Base-by-base conservation (phyloP, 2,797 vertebrate genomes). In the Vultur gryphus region DNA sequence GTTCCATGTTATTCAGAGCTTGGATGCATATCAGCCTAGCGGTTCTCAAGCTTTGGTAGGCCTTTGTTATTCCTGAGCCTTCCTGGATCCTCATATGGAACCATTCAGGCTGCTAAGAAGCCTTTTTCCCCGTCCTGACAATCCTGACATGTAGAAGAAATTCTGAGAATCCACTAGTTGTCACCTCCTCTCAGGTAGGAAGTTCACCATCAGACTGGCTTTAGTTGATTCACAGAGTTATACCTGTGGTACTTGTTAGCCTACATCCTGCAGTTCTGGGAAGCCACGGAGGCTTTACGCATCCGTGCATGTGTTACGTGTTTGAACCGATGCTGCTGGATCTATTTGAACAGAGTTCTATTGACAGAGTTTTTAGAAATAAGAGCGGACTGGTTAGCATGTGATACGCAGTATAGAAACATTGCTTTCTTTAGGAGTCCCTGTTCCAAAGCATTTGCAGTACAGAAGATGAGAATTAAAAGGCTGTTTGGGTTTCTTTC, bases 241-340 rank as follows among this genome's bases (percentile, higher is more conserved):
- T 78, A 39, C 13, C 29, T 16, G 8, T 49, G 62, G 39, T 54
- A 58, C 37, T 82, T 44, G 20, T 41, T 88, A 51, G 31, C n/a
- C 51, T 69, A 5, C 11, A 13, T 46, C 33, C 66, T 69, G n/a
- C 41, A 19, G 37, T 75, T 81, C 58, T 71, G 23, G 44, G 73
- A 71, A 84, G 25, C 37, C 41, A 3, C 1, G 2, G 67, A 39
- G 57, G 35, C 65, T 76, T 31, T 64, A 37, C 3, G 1, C 28
- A 11, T 55, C 65, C 0, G 0, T 71, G 24, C 41, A 31, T 18
- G 19, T 57, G 23, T 67, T 84, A 35, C 0, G 2, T 9, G 4
- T 65, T 73, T 90, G 44, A 64, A 69, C 39, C 4, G 3, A 16
- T 58, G 23, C 52, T 75, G 39, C 57, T 87, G n/a, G 55, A 73